Evolutionary conservation across 2,113 vertebrate species (phyloP), one percentile per base, ranked within the genome.

Genomic region (Suricata suricatta): DNA sequence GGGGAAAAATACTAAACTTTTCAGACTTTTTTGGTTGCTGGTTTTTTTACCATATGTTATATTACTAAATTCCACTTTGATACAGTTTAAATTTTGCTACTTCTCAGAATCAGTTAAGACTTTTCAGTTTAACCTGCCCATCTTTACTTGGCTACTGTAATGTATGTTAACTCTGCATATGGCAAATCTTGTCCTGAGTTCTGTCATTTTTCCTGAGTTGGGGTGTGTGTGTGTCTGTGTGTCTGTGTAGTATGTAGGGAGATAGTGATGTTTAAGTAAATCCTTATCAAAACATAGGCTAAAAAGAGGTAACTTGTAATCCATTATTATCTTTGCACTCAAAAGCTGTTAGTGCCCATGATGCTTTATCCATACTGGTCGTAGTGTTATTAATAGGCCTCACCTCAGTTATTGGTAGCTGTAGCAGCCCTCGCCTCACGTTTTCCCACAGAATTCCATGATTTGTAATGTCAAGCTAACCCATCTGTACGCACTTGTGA

Each of bases 1-100:
- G 72, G 52, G 88, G 31, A 57, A 95, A 93, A 96, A 90, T 94
- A 79, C 41, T 88, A 93, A 93, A 86, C 44, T 98, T 93, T 94
- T 57, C 74, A 80, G 35, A 71, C 16, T 41, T 95, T 96, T 88
- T 88, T 84, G 27, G 71, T 50, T 95, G 77, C 57, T 95, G 76
- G 0, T 81, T 96, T 97, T 97, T 95, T 89, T 82, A 85, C 76
- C 90, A 90, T 91, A 90, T 91, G 47, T 89, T 90, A 13, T 85
- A 84, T 96, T 96, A 96, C 81, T 90, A 66, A 97, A 82, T 96
- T 95, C 81, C 71, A 96, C 94, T 97, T 96, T 95, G 88, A 97
- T 95, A 97, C 90, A 88, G 44, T 97, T 95, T 96, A 95, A 95
- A 95, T 74, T 97, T 97, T 97, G 82, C 92, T 97, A 93, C 77